Evolutionary conservation across 2,113 vertebrate genomes (phyloP).

Genomic region (Gymnobelideus leadbeateri): DNA sequence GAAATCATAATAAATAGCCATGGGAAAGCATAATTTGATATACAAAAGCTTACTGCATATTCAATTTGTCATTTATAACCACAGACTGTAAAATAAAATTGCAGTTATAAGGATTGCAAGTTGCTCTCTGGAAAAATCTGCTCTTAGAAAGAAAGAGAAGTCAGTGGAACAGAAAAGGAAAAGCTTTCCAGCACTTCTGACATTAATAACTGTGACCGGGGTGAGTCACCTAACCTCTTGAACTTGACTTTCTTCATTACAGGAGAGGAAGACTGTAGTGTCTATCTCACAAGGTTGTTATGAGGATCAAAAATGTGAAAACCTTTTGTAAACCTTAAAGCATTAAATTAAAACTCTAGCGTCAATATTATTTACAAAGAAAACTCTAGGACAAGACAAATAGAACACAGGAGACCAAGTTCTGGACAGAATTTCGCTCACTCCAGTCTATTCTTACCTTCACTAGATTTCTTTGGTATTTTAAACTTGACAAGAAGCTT

Average conservation of each 20-base stretch:
- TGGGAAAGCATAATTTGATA: not conserved
- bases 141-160: not conserved
- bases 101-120: fast-evolving
- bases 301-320: not conserved
- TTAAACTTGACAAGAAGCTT: conserved; percentile 98
- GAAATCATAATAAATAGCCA: conserved; percentile 30
- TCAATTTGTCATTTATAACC: not conserved
- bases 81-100: not conserved
- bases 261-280: not conserved
- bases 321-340: not conserved
- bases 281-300: not conserved
- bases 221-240: not conserved
- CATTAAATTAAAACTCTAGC: not conserved
- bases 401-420: not conserved
- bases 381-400: not conserved
- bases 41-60: not conserved
- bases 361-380: not conserved
- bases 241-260: not conserved
- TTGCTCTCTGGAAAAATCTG: fast-evolving
- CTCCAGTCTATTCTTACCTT: conserved; percentile 85
- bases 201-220: not conserved
- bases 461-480: conserved; percentile 95
- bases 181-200: not conserved
- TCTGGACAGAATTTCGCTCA: not conserved
- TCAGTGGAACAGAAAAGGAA: not conserved